Evolutionary conservation across 2,797 vertebrate species (phyloP).

Genomic region (Girardinus metallicus): DNA sequence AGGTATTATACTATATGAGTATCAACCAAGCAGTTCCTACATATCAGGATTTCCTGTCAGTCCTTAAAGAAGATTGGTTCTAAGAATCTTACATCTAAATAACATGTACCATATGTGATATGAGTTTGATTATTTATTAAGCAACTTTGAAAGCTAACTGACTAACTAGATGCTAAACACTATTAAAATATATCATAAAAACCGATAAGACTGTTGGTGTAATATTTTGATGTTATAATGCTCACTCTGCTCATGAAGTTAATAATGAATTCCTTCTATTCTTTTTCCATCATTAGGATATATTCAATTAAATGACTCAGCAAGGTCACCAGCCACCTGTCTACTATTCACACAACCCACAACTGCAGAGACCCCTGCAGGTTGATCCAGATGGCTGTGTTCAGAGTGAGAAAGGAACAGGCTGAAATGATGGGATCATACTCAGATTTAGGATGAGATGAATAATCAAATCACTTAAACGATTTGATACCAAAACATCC

Average conservation of each 20-base stretch:
- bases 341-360: not conserved
- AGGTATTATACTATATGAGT: slow-evolving; percentile 18
- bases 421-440: not conserved
- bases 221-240: not conserved
- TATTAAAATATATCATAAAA: not conserved
- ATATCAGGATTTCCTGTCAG: not conserved
- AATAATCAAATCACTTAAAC: not conserved
- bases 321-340: not conserved
- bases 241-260: not conserved
- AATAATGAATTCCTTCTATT: not conserved
- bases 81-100: not conserved
- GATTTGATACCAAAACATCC: not conserved
- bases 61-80: not conserved
- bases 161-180: not conserved
- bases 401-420: not conserved
- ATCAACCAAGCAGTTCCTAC: slow-evolving; percentile 19
- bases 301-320: not conserved
- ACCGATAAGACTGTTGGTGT: not conserved
- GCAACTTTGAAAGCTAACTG: not conserved
- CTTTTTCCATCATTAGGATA: not conserved
- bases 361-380: slow-evolving; percentile 1
- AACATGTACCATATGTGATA: not conserved
- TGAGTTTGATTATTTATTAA: not conserved
- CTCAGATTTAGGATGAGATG: not conserved
- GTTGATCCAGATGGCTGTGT: not conserved